Conservation (phyloP, 2,113 vertebrate genomes). For the Agapornis roseicollis region DNA sequence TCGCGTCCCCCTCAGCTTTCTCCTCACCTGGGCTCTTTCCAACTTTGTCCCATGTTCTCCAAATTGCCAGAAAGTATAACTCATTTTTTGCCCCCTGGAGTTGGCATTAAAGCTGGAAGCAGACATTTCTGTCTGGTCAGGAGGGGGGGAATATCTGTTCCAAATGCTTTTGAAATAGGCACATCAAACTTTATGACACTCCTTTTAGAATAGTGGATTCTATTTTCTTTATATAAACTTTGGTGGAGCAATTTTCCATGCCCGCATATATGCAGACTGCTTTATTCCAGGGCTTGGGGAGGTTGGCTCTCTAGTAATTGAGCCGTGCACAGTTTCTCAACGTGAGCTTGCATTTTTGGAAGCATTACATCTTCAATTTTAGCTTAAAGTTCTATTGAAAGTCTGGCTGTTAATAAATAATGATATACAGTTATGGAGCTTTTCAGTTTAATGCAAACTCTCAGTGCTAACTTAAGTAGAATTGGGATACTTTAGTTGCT, state of each 20-base stretch:
- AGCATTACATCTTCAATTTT: not conserved
- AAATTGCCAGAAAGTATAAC: not conserved
- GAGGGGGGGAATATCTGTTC: not conserved
- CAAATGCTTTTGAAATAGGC: conserved; percentile 22
- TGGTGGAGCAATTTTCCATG: not conserved
- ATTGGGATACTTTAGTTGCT: not conserved
- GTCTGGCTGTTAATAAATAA: not conserved
- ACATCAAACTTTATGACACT: conserved; percentile 24
- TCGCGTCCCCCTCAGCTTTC: not conserved
- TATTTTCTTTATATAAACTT: conserved; percentile 7
- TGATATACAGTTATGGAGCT: not conserved
- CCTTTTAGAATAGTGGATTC: not conserved
- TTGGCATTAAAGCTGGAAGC: conserved; percentile 11
- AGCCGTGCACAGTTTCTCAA: not conserved
- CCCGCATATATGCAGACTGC: not conserved
- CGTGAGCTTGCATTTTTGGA: not conserved
- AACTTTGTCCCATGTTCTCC: not conserved
- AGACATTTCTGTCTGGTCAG: conserved; percentile 25
- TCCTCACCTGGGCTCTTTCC: not conserved
- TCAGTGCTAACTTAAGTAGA: not conserved
- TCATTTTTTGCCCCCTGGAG: not conserved
- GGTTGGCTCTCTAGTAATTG: not conserved
- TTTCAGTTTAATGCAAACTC: not conserved
- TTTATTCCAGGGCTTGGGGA: not conserved
- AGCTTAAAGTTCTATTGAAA: not conserved